Percentiles rank a stretch among this genome's conserved stretches.
phyloP scores from a whole-genome alignment of 2,113 vertebrate genomes.

The Regulus satrapa region DNA sequence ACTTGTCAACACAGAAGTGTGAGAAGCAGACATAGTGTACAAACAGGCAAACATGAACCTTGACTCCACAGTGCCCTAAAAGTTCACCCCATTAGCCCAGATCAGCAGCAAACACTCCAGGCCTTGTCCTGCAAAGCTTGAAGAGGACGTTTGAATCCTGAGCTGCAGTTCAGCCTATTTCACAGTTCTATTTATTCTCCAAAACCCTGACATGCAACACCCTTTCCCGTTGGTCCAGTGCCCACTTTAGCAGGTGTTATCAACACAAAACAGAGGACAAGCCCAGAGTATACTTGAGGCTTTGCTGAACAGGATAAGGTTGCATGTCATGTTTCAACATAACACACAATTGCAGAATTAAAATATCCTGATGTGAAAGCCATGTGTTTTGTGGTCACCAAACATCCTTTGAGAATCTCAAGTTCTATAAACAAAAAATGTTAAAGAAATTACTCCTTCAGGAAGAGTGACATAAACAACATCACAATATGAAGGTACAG shows the following conservation, averaged over 20 bases:
- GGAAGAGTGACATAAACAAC: not conserved
- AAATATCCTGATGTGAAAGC: not conserved
- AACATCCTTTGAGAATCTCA: not conserved
- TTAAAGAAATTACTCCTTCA: not conserved
- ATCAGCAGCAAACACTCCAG: not conserved
- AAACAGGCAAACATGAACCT: not conserved
- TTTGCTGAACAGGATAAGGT: conserved; percentile 14
- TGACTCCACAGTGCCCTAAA: not conserved
- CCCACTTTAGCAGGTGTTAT: conserved; percentile 45
- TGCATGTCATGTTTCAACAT: not conserved
- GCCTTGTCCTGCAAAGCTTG: not conserved
- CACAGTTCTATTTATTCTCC: conserved; percentile 1
- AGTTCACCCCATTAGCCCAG: not conserved
- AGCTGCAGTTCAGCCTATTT: not conserved
- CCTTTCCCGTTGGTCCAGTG: conserved; percentile 32
- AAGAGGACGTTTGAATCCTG: not conserved
- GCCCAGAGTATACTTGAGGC: not conserved
- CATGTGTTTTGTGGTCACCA: not conserved
- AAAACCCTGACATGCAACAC: not conserved
- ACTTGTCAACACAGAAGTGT: not conserved
- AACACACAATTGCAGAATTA: not conserved
- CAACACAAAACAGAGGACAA: conserved; percentile 41
- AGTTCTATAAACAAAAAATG: not conserved
- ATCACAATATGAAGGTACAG: not conserved
- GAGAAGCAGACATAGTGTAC: not conserved